Evolutionary conservation across 2,797 vertebrate species (phyloP).

Genomic region (Spinus pinus): DNA sequence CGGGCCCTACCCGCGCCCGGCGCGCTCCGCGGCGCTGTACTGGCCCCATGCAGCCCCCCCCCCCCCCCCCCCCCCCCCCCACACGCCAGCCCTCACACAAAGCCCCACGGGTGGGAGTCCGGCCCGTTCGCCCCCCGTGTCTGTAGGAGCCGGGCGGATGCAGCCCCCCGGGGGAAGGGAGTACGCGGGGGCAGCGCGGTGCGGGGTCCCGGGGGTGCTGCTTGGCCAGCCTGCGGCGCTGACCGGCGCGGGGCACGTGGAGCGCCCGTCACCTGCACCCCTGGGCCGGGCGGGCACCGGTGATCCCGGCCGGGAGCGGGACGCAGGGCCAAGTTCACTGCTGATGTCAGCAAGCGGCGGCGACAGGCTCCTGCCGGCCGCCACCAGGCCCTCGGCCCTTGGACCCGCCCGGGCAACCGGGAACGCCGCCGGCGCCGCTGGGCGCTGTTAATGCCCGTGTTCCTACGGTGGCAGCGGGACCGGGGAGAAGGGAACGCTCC

Average conservation of each 20-base stretch:
- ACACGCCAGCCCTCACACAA: not conserved
- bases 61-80: too few species aligned
- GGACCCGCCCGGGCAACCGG: not conserved
- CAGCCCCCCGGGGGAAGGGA: not conserved
- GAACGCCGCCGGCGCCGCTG: not conserved
- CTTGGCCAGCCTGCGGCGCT: not conserved
- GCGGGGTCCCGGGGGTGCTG: not conserved
- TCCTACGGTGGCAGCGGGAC: fast-evolving
- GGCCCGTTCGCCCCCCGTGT: not conserved
- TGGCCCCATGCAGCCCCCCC: not conserved
- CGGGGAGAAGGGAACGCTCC: not conserved
- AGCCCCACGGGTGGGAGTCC: not conserved
- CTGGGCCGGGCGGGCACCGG: not conserved
- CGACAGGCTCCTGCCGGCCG: not conserved
- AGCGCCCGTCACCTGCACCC: not conserved
- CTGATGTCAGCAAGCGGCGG: conserved; percentile 12
- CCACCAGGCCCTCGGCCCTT: not conserved
- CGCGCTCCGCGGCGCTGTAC: not conserved
- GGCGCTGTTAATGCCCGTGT: not conserved
- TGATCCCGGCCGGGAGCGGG: not conserved
- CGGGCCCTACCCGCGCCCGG: fast-evolving
- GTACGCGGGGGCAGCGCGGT: not conserved
- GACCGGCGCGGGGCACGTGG: not conserved
- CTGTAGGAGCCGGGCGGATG: not conserved
- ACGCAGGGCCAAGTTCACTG: conserved; percentile 13